These are phyloP conservation scores for Otus sunia DNA, from an alignment of 2,113 vertebrate genomes.

Conservation along the genomic window DNA sequence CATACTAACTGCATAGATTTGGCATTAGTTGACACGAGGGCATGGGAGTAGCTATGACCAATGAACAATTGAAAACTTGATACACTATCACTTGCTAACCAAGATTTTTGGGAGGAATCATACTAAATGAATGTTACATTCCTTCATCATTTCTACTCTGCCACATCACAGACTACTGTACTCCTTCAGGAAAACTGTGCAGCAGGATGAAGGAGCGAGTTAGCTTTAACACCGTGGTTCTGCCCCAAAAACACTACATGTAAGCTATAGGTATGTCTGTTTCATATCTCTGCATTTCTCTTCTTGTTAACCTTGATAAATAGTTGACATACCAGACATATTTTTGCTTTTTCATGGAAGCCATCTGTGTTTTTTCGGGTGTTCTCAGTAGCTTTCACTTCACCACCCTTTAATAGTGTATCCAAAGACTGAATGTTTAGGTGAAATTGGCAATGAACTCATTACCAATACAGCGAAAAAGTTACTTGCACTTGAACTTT, in stretches of 20 bases:
- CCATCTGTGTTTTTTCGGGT: neutral
- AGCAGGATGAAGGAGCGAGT: neutral
- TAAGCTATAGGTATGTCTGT: neutral
- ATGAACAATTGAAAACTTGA: neutral
- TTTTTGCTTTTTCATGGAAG: neutral
- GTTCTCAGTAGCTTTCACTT: neutral
- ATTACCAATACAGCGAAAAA: neutral
- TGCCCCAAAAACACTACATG: neutral
- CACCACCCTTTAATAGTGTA: neutral
- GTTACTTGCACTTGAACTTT: neutral
- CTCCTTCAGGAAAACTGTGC: neutral
- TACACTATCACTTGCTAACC: neutral
- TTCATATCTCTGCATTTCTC: neutral
- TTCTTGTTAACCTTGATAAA: neutral
- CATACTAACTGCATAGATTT: neutral
- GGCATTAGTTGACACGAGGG: neutral
- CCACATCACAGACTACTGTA: neutral
- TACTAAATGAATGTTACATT: fast-evolving
- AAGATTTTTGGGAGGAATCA: neutral
- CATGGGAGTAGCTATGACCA: neutral
- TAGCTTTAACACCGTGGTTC: neutral
- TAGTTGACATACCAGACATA: neutral
- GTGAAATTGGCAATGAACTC: neutral
- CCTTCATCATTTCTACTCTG: neutral
- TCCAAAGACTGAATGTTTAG: neutral